Evolutionary conservation across 2,888 invertebrate species (phyloP), one percentile per base, ranked within the genome.

Genomic region (Caenorhabditis sp.): DNA sequence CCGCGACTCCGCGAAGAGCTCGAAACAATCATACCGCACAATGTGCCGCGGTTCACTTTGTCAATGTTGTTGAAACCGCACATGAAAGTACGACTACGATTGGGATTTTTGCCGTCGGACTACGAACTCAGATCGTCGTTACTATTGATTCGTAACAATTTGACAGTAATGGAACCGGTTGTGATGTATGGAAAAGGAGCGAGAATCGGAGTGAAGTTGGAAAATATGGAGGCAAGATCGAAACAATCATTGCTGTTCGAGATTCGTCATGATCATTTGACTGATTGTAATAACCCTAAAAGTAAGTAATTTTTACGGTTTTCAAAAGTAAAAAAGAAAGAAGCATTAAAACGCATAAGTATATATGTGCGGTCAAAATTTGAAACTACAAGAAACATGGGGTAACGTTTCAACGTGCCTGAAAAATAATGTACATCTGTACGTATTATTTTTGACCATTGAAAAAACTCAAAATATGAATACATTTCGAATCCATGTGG

Each of bases 131-230:
- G 88, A 70, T 88, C 90, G 14, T 89, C 90, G 19, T 79, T 90
- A 53, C 87, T 90, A 51, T 83, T 90, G 67, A 89, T 90, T 59
- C 88, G 96, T 83, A 97, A 97, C 89, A 97, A 97, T 89, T 90
- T 97, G 86, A 97, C 97, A 0, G 92, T 95, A 49, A 89, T 96
- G 86, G 97, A 97, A 89, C 92, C 93, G 1, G 90, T 95, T 27
- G 92, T 93, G 86, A 89, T 97, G 73, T 92, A 91, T 66, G 96
- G 94, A 0, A 92, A 93, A 86, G 95, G 95, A 19, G 94, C 93
- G 0, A 90, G 92, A 80, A 94, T 95, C 2, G 92, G 93, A 88
- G 93, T 97, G 88, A 93, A 93, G 85, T 73, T 82, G 27, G 82
- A 80, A 50, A 77, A 78, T 64, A 53, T 80, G 2, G 84, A 83